Evolutionary conservation across 1,140 invertebrate species (phyloP).

Genomic region (Calliopsis andreniformis): DNA sequence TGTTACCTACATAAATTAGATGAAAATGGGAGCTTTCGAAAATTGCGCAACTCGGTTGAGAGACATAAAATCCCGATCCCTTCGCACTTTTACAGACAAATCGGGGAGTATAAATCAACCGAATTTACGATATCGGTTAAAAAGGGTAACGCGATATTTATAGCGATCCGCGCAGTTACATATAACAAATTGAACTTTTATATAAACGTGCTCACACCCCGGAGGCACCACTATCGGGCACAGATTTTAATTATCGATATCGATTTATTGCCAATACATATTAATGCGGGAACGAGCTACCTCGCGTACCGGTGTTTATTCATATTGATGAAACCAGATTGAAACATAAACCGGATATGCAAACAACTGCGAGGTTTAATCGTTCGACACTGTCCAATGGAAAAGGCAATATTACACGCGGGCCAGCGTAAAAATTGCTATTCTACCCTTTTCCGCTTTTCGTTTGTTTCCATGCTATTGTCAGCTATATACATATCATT

Average conservation of each 20-base stretch:
- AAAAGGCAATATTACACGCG: conserved; percentile 28
- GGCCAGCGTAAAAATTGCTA: conserved; percentile 5
- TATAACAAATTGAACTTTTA: conserved; percentile 82
- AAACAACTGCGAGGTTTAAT: conserved; percentile 70
- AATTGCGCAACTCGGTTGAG: conserved; percentile 66
- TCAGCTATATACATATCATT: too few species aligned
- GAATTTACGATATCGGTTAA: conserved; percentile 80
- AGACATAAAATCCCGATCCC: conserved; percentile 64
- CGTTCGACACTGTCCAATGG: conserved; percentile 50
- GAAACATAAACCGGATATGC: conserved; percentile 79
- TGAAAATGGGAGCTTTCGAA: conserved; percentile 53
- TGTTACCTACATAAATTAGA: conserved; percentile 21
- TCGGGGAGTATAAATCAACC: conserved; percentile 77
- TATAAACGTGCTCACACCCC: conserved; percentile 70
- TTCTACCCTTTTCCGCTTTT: neutral
- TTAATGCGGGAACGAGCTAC: conserved; percentile 72
- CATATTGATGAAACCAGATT: conserved; percentile 78
- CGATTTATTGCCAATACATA: conserved; percentile 81
- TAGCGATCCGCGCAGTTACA: conserved; percentile 80
- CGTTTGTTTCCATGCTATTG: neutral
- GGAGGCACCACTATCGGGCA: conserved; percentile 45
- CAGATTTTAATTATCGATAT: conserved; percentile 82
- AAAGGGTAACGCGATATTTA: conserved; percentile 81
- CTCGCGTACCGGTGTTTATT: conserved; percentile 76
- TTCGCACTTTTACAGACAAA: conserved; percentile 69